Evolutionary conservation across 2,888 invertebrate species (phyloP), one percentile per base, ranked within the genome.

Genomic region (Adelphocoris suturalis): DNA sequence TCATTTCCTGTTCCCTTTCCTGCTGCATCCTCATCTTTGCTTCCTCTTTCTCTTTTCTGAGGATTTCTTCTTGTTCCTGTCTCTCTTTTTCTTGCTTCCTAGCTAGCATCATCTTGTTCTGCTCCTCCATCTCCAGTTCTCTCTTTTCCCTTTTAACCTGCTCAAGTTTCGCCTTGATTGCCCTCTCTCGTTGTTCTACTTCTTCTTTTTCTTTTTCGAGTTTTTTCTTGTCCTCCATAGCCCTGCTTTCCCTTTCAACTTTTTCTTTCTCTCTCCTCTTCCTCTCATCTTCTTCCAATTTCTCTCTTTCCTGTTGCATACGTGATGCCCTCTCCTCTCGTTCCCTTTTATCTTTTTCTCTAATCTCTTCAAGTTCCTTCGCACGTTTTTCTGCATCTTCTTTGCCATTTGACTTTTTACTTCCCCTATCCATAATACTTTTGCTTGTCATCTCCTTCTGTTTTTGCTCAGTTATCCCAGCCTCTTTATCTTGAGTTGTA

Each of bases 201-300:
- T 92, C 92, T 4, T 92, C 92, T 80, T 91, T 92, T 0, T 92
- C 92, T 37, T 92, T 92, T 2, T 92, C 92, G 27, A 92, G 91
- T 47, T 92, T 92, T 2, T 93, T 93, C 23, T 93, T 92, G 76
- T 91, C 90, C 52, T 92, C 91, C 27, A 90, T 86, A 37, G 93
- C 86, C 81, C 90, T 90, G 28, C 1, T 88, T 85, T 90, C 85
- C 46, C 76, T 87, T 84, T 89, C 92, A 89, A 92, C 93, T 68
- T 92, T 93, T 89, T 90, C 93, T 93, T 37, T 93, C 92, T 13
- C 93, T 92, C 0, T 93, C 92, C 90, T 93, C 92, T 90, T 93
- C 93, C 19, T 91, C 90, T 91, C 91, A 84, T 92, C 90, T 81
- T 92, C 91, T 27, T 88, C 88, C 16, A 48, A 93, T 93, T 90